phyloP scores from a whole-genome alignment of 2,888 invertebrate genomes.

The Hydrotaea diabolus region DNA sequence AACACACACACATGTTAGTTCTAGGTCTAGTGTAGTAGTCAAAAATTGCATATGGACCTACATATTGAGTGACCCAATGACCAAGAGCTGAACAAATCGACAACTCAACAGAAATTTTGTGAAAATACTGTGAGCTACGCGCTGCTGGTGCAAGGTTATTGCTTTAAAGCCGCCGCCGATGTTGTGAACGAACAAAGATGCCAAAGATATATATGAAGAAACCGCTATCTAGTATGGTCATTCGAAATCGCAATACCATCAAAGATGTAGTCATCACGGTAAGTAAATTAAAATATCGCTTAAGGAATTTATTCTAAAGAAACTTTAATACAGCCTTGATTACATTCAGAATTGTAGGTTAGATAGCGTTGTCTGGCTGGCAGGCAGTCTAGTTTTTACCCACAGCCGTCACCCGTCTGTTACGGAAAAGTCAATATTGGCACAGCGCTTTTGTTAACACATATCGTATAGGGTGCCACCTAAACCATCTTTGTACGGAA shows the following conservation, averaged over 20 bases:
- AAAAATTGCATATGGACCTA: not conserved
- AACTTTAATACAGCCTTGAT: too few species aligned
- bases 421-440: too few species aligned
- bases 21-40: not conserved
- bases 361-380: too few species aligned
- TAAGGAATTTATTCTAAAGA: too few species aligned
- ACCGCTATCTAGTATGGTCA: constrained; percentile 90
- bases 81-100: not conserved
- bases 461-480: too few species aligned
- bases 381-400: too few species aligned
- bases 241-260: constrained; percentile 92
- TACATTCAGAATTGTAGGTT: not conserved
- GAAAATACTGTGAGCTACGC: not conserved
- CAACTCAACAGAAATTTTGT: not conserved
- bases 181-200: constrained; percentile 73
- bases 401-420: too few species aligned
- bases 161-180: constrained; percentile 21
- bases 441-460: not conserved
- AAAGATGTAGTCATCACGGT: constrained; percentile 93
- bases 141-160: not conserved
- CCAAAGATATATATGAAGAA: constrained; percentile 82
- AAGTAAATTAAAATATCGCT: constrained; percentile 69
- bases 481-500: not conserved
- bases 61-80: not conserved
- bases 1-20: constrained; percentile 14